Evolutionary conservation across 37 sponge, comb jelly and placozoan genomes (phyloP), one percentile per base, ranked within the genome.

Genomic region (Dysidea cf. avara): DNA sequence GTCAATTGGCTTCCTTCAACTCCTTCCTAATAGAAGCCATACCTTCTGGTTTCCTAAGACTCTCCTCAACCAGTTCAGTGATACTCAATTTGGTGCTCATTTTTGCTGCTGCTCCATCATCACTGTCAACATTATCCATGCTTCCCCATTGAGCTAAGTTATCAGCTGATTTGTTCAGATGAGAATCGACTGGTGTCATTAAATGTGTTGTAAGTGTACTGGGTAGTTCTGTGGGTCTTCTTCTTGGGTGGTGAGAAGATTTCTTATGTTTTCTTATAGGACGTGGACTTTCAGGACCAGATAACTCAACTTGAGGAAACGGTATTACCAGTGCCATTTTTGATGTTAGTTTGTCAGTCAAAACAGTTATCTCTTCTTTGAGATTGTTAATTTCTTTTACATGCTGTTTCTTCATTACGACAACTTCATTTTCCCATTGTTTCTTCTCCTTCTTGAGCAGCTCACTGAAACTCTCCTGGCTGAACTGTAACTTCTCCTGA

Each of bases 21-120:
- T 88, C 69, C 70, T 69, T 82, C 7, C 83, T 59, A 0, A 88
- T 88, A 31, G 76, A 39, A 53, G 83, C 68, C 51, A 88, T 88
- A 29, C 78, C 64, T 21, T 54, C 57, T 30, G 89, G 89, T 33
- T 88, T 82, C 28, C 20, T 31, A 4, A 83, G 51, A 49, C 75
- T 76, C 55, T 78, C 75, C 13, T 71, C 76, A 34, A 88, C 80
- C 39, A 88, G 54, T 0, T 78, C 75, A 3, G 83, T 88, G 40
- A 88, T 82, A 49, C 56, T 69, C 22, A 66, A 5, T 17, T 48
- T 31, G 21, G 30, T 38, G 21, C 67, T 20, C 7, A 4, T 9
- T 4, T 29, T 9, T 49, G 6, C 4, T 39, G 39, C 21, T 5
- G 47, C 68, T 39, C 38, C 47, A 33, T 28, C n/a, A 20, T 26